Conservation (phyloP, 2,888 invertebrate species). For the Monochamus alternatus region DNA sequence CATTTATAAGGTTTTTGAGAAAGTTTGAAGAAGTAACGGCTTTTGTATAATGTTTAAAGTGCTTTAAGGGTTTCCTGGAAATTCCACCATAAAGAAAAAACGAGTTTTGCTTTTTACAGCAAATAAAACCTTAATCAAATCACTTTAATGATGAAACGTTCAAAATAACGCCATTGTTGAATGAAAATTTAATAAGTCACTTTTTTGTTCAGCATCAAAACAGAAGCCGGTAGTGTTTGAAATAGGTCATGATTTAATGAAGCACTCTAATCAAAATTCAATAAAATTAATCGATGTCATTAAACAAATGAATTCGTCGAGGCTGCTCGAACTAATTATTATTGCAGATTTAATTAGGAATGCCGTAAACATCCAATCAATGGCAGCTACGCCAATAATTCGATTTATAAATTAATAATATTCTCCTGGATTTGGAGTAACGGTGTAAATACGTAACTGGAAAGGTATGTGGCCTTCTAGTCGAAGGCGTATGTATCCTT, state of each 20-base stretch:
- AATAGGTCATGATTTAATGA: neutral
- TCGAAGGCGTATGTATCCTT: too few species aligned
- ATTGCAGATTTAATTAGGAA: neutral
- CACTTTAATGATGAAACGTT: neutral
- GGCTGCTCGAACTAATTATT: neutral
- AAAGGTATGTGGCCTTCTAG: too few species aligned
- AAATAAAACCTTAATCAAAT: neutral
- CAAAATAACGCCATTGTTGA: neutral
- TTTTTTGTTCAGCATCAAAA: neutral
- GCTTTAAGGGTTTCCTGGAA: too few species aligned
- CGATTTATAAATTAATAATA: neutral
- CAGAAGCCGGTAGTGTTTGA: neutral
- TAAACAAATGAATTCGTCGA: neutral
- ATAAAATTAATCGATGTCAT: neutral
- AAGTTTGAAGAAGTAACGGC: too few species aligned
- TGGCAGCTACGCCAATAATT: neutral
- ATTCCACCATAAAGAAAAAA: neutral
- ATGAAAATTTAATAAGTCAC: neutral
- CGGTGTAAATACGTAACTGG: neutral
- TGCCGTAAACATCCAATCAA: neutral
- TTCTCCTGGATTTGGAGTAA: neutral
- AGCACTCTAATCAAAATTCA: neutral
- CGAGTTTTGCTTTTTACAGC: neutral
- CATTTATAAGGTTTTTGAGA: too few species aligned
- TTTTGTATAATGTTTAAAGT: too few species aligned